Percentiles rank a stretch among this genome's conserved stretches.
Conservation (phyloP, 2,888 invertebrate species). For the Dioctria rufipes region DNA sequence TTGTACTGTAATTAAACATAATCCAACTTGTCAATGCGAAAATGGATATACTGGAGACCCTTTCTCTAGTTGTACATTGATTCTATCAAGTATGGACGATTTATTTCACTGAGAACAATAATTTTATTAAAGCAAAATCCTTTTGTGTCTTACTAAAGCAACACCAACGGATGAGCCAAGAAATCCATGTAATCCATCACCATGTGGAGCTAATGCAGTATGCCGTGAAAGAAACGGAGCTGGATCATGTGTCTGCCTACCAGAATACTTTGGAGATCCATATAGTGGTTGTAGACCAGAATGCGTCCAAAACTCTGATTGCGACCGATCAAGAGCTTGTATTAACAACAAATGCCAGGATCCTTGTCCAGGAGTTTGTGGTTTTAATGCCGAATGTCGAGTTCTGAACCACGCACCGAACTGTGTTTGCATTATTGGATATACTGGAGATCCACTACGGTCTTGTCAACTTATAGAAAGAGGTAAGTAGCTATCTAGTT, state of each 20-base stretch:
- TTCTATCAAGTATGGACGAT: conserved; percentile 71
- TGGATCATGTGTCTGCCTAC: conserved; percentile 83
- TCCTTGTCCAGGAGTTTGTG: conserved; percentile 85
- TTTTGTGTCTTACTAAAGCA: conserved; percentile 61
- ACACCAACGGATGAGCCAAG: conserved; percentile 74
- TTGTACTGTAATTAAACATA: conserved; percentile 84
- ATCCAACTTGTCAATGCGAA: conserved; percentile 83
- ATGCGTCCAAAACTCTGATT: conserved; percentile 85
- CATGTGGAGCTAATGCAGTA: conserved; percentile 85
- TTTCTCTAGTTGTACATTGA: conserved; percentile 78
- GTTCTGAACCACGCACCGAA: conserved; percentile 84
- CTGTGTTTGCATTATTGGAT: conserved; percentile 82
- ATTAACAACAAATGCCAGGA: conserved; percentile 84
- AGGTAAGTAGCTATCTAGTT: conserved; percentile 59
- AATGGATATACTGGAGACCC: conserved; percentile 85
- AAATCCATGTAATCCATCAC: conserved; percentile 84
- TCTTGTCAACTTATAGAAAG: conserved; percentile 73
- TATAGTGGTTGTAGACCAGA: conserved; percentile 86
- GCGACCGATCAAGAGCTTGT: conserved; percentile 81
- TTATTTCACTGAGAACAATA: conserved; percentile 16
- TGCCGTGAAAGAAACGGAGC: conserved; percentile 83
- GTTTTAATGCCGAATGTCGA: conserved; percentile 82
- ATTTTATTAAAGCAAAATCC: neutral
- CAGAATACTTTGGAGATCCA: conserved; percentile 84
- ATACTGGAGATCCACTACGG: conserved; percentile 80